Evolutionary conservation across 2,113 vertebrate genomes (phyloP).

Genomic region (Cephalopterus ornatus): DNA sequence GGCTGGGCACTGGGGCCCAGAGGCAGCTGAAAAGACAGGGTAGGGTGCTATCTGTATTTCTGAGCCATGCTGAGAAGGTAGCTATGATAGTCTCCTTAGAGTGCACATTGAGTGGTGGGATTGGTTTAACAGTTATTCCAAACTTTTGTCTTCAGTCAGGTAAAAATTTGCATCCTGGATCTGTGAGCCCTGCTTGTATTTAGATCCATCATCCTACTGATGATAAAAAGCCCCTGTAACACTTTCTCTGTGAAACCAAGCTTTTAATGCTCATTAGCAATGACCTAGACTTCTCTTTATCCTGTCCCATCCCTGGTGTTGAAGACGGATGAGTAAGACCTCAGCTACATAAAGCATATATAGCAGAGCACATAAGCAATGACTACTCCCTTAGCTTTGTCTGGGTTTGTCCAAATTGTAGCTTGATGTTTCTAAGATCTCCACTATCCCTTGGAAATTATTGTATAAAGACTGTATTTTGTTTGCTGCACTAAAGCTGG

Average conservation of each 20-base stretch:
- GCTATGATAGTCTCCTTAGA: background rate
- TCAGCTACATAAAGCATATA: background rate
- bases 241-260: background rate
- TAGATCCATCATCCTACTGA: background rate
- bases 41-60: background rate
- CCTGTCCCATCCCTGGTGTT: background rate
- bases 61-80: background rate
- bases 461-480: background rate
- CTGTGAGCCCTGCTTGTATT: background rate
- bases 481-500: background rate
- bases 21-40: background rate
- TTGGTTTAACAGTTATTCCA: background rate
- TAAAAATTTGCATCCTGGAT: background rate
- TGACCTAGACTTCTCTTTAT: background rate
- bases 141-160: background rate
- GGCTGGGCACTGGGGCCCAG: background rate
- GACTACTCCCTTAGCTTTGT: background rate
- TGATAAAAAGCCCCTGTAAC: background rate
- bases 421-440: background rate
- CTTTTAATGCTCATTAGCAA: background rate
- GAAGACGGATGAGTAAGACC: background rate
- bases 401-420: background rate
- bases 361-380: background rate
- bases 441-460: background rate
- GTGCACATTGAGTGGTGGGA: rapidly evolving